These are phyloP conservation scores for Setophaga coronata DNA, from an alignment of 2,113 vertebrate species.

Conservation along the genomic window DNA sequence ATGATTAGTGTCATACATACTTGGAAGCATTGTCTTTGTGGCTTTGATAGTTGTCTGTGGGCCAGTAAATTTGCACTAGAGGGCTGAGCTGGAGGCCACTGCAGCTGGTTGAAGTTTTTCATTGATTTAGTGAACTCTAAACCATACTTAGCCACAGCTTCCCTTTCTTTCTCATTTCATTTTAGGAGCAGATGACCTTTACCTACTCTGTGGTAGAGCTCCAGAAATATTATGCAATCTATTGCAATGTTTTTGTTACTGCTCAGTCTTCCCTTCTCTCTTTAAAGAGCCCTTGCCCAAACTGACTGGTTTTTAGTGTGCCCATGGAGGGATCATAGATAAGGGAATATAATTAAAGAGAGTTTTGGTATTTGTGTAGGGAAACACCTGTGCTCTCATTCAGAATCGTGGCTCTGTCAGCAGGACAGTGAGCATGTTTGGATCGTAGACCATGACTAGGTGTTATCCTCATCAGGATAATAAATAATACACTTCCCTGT, in stretches of 20 bases:
- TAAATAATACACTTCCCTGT: conserved; percentile 34
- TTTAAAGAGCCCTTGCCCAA: not conserved
- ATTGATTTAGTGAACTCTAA: conserved; percentile 9
- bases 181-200: conserved; percentile 21
- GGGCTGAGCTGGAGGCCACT: not conserved
- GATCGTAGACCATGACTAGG: not conserved
- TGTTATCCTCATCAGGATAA: conserved; percentile 9
- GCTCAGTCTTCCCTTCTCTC: not conserved
- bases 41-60: not conserved
- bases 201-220: not conserved
- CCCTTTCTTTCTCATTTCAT: not conserved
- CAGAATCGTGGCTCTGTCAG: not conserved
- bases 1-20: not conserved
- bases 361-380: not conserved
- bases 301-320: not conserved
- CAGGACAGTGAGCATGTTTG: not conserved
- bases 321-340: not conserved
- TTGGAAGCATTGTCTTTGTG: not conserved
- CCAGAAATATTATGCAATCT: not conserved
- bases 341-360: not conserved
- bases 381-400: not conserved
- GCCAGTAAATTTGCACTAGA: not conserved
- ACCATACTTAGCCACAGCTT: not conserved
- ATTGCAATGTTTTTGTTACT: not conserved
- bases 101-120: not conserved